phyloP scores from a whole-genome alignment of 2,888 invertebrate genomes.

The Cephus pulcher region DNA sequence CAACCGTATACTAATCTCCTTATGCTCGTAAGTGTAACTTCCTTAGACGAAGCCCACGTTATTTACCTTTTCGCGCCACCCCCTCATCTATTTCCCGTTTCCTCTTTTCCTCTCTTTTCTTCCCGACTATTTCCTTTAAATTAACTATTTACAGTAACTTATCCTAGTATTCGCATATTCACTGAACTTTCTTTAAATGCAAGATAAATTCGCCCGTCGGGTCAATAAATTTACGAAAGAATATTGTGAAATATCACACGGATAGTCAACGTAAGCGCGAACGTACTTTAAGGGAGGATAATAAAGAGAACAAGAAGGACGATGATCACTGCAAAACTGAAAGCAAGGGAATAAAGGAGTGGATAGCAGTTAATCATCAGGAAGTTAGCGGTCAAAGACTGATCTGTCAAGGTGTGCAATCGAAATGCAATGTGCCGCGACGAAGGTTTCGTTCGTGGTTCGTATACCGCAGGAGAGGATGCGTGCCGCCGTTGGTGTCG shows the following conservation, averaged over 20 bases:
- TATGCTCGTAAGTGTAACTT: not conserved
- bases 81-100: not conserved
- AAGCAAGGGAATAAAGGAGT: not conserved
- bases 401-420: not conserved
- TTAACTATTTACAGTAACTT: conserved; percentile 3
- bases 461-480: conserved; percentile 59
- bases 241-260: not conserved
- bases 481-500: conserved; percentile 43
- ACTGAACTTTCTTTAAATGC: not conserved
- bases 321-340: not conserved
- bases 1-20: not conserved
- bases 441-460: conserved; percentile 59
- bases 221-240: not conserved
- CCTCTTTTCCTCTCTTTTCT: not conserved
- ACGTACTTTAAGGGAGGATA: not conserved
- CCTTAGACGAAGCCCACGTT: not conserved
- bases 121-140: not conserved
- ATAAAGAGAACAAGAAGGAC: not conserved
- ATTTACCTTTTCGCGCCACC: not conserved
- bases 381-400: not conserved
- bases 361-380: not conserved
- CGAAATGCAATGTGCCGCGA: not conserved
- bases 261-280: not conserved
- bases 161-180: not conserved
- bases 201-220: not conserved